Evolutionary conservation across 2,113 vertebrate genomes (phyloP).

Genomic region (Stegastes partitus): DNA sequence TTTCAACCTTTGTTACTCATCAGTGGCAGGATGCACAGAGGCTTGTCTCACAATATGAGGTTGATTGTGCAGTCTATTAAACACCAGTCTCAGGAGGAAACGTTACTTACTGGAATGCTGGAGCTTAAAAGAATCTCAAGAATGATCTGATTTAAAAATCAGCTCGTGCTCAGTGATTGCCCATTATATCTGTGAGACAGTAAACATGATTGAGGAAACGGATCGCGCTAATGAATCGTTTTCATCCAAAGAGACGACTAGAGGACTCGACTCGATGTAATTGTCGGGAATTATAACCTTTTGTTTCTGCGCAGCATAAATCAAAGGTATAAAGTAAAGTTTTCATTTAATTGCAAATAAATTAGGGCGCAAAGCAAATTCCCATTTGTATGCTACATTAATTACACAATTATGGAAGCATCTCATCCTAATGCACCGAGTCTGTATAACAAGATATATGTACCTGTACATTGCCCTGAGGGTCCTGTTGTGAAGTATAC

Average conservation of each 20-base stretch:
- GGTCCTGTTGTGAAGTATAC: slow-evolving; percentile 18
- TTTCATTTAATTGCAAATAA: slow-evolving; percentile 38
- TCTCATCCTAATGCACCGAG: slow-evolving; percentile 15
- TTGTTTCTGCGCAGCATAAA: slow-evolving; percentile 52
- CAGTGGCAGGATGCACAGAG: slow-evolving; percentile 54
- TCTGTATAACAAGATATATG: slow-evolving; percentile 39
- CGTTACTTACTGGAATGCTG: slow-evolving; percentile 40
- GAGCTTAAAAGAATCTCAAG: slow-evolving; percentile 46
- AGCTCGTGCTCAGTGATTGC: slow-evolving; percentile 50
- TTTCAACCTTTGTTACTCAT: slow-evolving; percentile 71
- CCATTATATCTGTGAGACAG: slow-evolving; percentile 63
- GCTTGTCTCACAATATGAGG: slow-evolving; percentile 75
- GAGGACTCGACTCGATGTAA: slow-evolving; percentile 10
- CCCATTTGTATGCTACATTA: neutral
- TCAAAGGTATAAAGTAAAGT: slow-evolving; percentile 40
- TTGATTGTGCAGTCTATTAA: slow-evolving; percentile 79
- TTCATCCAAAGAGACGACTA: slow-evolving; percentile 16
- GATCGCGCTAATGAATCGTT: slow-evolving; percentile 45
- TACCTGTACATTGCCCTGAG: slow-evolving; percentile 29
- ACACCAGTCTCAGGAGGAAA: slow-evolving; percentile 67
- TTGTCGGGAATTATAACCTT: slow-evolving; percentile 45
- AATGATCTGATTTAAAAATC: slow-evolving; percentile 59
- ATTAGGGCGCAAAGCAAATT: slow-evolving; percentile 18
- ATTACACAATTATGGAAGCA: slow-evolving; percentile 19
- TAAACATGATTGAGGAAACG: slow-evolving; percentile 63